Percentiles rank a stretch among this genome's conserved stretches.
Evolutionary conservation across 1,140 invertebrate species (phyloP).

Genomic region (Chrysomallon squamiferum): DNA sequence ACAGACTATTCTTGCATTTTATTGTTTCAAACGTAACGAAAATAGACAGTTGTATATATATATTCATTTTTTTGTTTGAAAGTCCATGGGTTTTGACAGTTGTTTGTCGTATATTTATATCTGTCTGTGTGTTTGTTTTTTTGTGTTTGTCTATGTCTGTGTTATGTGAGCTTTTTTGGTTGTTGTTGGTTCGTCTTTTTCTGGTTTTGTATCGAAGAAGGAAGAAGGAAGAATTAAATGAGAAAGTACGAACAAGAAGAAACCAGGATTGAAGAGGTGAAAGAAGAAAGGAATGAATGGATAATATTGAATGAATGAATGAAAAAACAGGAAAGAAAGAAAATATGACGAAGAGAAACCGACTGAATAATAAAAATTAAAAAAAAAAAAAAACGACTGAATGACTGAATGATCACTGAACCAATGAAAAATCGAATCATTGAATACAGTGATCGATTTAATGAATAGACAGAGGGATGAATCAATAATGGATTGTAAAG

Average conservation of each 20-base stretch:
- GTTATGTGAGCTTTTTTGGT: neutral
- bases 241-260: neutral
- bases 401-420: no score
- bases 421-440: no score
- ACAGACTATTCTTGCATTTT: no score
- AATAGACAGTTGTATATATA: neutral
- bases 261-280: neutral
- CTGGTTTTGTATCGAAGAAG: neutral
- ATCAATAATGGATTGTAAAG: no score
- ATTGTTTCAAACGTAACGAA: neutral
- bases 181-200: neutral
- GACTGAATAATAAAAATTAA: neutral
- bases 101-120: neutral
- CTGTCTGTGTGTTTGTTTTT: neutral
- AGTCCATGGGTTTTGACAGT: neutral
- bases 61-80: neutral
- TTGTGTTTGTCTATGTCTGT: neutral
- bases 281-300: neutral
- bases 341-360: neutral
- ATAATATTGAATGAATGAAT: neutral
- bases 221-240: neutral
- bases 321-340: neutral
- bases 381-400: neutral
- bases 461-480: no score
- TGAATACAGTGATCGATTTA: no score